Evolutionary conservation across 2,888 invertebrate species (phyloP).

Genomic region (Perdita meconis): DNA sequence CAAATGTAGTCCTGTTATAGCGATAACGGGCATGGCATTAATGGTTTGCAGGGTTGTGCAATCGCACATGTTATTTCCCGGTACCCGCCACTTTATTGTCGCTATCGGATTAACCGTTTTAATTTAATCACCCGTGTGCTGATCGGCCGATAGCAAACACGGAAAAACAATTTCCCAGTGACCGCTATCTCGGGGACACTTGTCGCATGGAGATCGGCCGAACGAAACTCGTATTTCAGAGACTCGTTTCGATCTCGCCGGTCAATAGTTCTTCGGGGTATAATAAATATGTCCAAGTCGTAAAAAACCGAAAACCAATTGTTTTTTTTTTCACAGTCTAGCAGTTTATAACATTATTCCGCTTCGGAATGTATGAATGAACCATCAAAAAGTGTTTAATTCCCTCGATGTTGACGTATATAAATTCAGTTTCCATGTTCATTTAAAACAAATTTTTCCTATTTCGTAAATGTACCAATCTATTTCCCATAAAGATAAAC

Average conservation of each 20-base stretch:
- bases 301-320: neutral
- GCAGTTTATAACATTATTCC: slow-evolving; percentile 1
- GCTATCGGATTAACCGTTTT: slow-evolving; percentile 79
- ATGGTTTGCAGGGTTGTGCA: slow-evolving; percentile 70
- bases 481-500: no score
- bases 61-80: slow-evolving; percentile 73
- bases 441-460: no score
- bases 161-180: slow-evolving; percentile 78
- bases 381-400: slow-evolving; percentile 49
- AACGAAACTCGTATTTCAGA: slow-evolving; percentile 65
- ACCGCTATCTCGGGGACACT: slow-evolving; percentile 70
- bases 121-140: slow-evolving; percentile 77
- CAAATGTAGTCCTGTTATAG: slow-evolving; percentile 48
- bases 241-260: slow-evolving; percentile 50
- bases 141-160: slow-evolving; percentile 77
- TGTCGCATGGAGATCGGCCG: slow-evolving; percentile 60
- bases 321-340: neutral
- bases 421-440: no score
- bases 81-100: slow-evolving; percentile 75
- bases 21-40: slow-evolving; percentile 65
- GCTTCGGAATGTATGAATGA: no score
- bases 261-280: slow-evolving; percentile 26
- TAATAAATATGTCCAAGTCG: slow-evolving; percentile 27
- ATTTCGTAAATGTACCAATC: no score
- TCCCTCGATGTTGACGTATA: no score